These are phyloP conservation scores for Cyphomyrmex costatus DNA, from an alignment of 1,140 invertebrate species.

Conservation along the genomic window DNA sequence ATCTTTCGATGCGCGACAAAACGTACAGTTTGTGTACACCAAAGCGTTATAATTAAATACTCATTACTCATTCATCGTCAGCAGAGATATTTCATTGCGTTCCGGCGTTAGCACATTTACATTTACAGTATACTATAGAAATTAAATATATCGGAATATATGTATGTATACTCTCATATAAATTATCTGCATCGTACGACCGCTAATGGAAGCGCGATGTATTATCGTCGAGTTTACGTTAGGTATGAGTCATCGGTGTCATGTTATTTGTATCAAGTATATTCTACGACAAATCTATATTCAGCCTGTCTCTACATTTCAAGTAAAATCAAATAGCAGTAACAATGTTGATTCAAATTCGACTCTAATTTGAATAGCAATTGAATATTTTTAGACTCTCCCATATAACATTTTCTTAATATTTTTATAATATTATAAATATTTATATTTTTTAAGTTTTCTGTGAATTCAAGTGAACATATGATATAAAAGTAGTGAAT, in stretches of 20 bases:
- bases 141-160: slow-evolving; percentile 8
- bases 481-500: no score
- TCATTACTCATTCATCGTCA: not conserved
- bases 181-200: slow-evolving; percentile 18
- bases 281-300: not conserved
- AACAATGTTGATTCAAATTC: not conserved
- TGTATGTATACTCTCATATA: slow-evolving; percentile 13
- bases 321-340: not conserved
- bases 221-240: slow-evolving; percentile 9
- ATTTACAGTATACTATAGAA: not conserved
- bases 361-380: not conserved
- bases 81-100: not conserved
- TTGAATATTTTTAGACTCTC: not conserved
- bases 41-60: not conserved
- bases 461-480: not conserved
- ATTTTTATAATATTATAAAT: not conserved
- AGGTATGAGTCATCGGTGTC: slow-evolving; percentile 7
- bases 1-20: not conserved
- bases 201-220: not conserved
- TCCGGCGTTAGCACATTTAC: not conserved
- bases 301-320: not conserved
- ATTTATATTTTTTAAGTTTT: not conserved
- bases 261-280: not conserved
- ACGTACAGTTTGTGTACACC: no score
- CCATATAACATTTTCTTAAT: not conserved